phyloP scores from a whole-genome alignment of 2,113 vertebrate genomes.

The Anguilla japonica region DNA sequence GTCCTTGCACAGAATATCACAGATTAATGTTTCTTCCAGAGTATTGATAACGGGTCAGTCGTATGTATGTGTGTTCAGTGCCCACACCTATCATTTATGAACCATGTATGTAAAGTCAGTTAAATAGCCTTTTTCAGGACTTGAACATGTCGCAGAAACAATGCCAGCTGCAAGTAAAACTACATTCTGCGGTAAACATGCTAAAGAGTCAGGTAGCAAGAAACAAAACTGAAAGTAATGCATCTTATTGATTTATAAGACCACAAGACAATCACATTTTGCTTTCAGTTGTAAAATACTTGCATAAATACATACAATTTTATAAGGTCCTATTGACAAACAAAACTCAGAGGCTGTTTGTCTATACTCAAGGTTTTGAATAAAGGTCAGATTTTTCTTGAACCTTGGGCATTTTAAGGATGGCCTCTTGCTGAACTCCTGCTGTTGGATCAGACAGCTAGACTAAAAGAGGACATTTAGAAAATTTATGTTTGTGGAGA shows the following conservation, averaged over 20 bases:
- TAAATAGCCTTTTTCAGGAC: neutral
- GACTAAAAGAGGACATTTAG: slow-evolving; percentile 41
- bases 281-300: neutral
- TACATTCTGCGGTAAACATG: neutral
- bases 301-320: neutral
- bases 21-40: too few relatives aligned
- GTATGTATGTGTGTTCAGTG: slow-evolving; percentile 53
- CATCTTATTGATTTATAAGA: neutral
- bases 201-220: neutral
- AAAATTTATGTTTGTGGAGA: slow-evolving; percentile 39
- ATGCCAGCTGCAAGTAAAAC: neutral
- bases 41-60: slow-evolving; percentile 62
- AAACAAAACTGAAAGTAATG: neutral
- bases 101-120: slow-evolving; percentile 56
- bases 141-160: neutral
- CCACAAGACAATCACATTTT: neutral
- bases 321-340: neutral
- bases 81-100: slow-evolving; percentile 52
- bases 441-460: slow-evolving; percentile 30
- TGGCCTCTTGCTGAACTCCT: slow-evolving; percentile 7
- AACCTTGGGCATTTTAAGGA: neutral
- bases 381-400: neutral
- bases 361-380: neutral
- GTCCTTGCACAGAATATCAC: too few relatives aligned
- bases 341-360: neutral